Percentiles rank a stretch among this genome's conserved stretches.
phyloP scores from a whole-genome alignment of 2,113 vertebrate species.

The Plotosus lineatus region DNA sequence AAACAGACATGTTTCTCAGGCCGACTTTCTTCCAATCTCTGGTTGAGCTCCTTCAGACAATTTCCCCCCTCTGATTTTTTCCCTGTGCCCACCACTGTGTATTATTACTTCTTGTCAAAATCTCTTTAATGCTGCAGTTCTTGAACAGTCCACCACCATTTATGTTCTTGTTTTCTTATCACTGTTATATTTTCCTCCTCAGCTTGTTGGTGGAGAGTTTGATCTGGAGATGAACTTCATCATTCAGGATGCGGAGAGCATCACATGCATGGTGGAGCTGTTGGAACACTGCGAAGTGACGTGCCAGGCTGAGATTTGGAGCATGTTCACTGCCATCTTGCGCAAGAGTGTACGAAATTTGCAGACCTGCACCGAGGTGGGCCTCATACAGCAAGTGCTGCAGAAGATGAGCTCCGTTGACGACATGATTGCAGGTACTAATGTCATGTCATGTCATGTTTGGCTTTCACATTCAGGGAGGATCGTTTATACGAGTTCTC shows the following conservation, averaged over 20 bases:
- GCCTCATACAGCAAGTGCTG: constrained; percentile 96
- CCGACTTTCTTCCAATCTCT: not conserved
- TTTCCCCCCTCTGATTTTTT: not conserved
- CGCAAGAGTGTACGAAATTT: constrained; percentile 98
- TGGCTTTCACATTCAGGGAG: not conserved
- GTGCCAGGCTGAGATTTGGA: constrained; percentile 99
- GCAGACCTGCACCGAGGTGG: constrained; percentile 98
- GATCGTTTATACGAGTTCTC: not conserved
- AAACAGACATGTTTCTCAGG: constrained; percentile 61
- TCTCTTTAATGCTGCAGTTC: not conserved
- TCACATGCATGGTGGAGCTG: constrained; percentile 97
- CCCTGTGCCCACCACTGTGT: not conserved
- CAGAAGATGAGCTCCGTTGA: constrained; percentile 95
- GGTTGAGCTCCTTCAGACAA: not conserved
- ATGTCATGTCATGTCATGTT: not conserved
- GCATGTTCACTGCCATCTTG: constrained; percentile 99
- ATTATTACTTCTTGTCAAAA: not conserved
- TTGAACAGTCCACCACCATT: too few relatives aligned
- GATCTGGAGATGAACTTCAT: constrained; percentile 99
- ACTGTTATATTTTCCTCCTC: constrained; percentile 4
- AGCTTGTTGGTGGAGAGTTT: constrained; percentile 98
- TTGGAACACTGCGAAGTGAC: constrained; percentile 97
- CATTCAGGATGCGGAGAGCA: constrained; percentile 98
- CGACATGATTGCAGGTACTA: constrained; percentile 97
- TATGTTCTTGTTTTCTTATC: not conserved